A percentile compares a stretch with the other conserved stretches of the same genome.
phyloP scores from a whole-genome alignment of 2,797 vertebrate species.

The Hemibagrus guttatus region DNA sequence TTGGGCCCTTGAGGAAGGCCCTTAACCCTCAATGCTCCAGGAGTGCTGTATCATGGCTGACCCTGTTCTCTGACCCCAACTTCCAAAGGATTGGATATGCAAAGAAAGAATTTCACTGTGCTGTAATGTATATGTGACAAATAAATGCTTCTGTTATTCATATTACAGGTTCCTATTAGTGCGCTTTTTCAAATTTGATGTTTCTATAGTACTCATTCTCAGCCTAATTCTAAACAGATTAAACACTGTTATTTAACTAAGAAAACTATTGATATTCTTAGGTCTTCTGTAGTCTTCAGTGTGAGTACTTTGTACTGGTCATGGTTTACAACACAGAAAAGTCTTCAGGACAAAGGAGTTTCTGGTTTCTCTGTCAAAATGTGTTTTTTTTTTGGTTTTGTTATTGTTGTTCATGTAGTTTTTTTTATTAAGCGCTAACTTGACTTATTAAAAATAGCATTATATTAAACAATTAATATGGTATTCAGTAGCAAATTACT shows the following conservation, averaged over 20 bases:
- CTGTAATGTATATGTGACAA: too few relatives aligned
- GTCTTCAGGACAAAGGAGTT: not conserved
- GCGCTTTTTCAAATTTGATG: not conserved
- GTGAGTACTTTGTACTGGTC: not conserved
- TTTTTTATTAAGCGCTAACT: not conserved
- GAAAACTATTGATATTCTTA: not conserved
- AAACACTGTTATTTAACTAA: not conserved
- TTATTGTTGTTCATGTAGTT: not conserved
- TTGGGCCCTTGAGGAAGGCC: too few relatives aligned
- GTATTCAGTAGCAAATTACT: not conserved
- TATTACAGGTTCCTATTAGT: not conserved
- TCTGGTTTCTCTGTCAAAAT: not conserved
- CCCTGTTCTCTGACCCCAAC: too few relatives aligned
- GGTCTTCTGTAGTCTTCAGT: not conserved
- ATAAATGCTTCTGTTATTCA: not conserved
- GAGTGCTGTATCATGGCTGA: too few relatives aligned
- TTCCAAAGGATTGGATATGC: too few relatives aligned
- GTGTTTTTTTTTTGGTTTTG: not conserved
- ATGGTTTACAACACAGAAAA: not conserved
- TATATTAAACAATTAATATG: not conserved
- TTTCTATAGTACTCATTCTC: not conserved
- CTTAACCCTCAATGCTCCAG: too few relatives aligned
- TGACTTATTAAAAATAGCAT: not conserved
- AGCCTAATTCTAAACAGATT: not conserved
- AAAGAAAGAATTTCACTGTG: too few relatives aligned